Evolutionary conservation across 2,113 vertebrate genomes (phyloP).

Genomic region (Sylvietta virens): DNA sequence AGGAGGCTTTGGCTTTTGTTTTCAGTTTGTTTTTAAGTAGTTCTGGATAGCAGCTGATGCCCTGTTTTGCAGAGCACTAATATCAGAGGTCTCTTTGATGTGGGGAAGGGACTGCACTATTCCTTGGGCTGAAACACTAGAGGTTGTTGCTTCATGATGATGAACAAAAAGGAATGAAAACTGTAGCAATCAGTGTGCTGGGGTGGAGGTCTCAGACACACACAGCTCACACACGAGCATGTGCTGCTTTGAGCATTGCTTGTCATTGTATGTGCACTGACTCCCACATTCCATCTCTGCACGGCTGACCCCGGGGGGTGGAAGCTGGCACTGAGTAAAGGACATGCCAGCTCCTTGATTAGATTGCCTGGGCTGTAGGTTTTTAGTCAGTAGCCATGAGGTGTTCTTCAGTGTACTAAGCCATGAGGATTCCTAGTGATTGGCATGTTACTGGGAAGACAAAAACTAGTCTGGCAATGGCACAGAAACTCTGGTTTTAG

Average conservation of each 20-base stretch:
- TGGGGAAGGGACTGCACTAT: not conserved
- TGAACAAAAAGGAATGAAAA: not conserved
- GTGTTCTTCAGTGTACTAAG: not conserved
- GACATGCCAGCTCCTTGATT: not conserved
- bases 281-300: not conserved
- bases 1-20: conserved; percentile 28
- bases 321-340: not conserved
- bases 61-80: conserved; percentile 2
- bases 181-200: not conserved
- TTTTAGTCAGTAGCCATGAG: not conserved
- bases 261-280: not conserved
- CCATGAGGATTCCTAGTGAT: not conserved
- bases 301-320: not conserved
- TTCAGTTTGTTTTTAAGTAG: conserved; percentile 30
- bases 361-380: not conserved
- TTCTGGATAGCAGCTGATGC: conserved; percentile 16
- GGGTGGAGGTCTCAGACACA: not conserved
- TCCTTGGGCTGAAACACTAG: not conserved
- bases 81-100: conserved; percentile 2
- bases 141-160: not conserved
- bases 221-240: not conserved
- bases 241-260: not conserved
- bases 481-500: not conserved
- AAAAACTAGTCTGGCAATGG: not conserved
- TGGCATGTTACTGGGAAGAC: not conserved